Evolutionary conservation across 1,140 invertebrate genomes (phyloP).

Genomic region (Venturia canescens): DNA sequence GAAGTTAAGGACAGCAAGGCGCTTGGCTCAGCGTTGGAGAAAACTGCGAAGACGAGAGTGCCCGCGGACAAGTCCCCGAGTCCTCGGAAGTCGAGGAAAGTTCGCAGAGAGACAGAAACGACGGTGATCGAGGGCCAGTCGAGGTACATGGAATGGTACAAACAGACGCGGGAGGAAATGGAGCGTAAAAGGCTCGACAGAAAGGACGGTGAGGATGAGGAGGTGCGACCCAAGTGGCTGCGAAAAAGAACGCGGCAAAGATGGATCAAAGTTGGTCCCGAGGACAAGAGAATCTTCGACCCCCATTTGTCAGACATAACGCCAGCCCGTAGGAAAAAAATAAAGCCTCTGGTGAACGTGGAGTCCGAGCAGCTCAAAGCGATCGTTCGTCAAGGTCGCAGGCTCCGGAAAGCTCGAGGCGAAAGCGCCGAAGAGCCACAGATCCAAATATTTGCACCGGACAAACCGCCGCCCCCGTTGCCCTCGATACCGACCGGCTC

Average conservation of each 20-base stretch:
- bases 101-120: conserved; percentile 50
- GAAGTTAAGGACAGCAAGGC: background rate
- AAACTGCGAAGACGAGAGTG: background rate
- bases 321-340: conserved; percentile 59
- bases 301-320: conserved; percentile 58
- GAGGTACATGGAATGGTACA: conserved; percentile 79
- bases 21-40: background rate
- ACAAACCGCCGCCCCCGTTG: conserved; percentile 51
- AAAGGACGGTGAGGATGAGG: conserved; percentile 65
- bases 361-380: conserved; percentile 75
- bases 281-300: conserved; percentile 57
- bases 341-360: conserved; percentile 72
- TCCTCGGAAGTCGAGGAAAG: conserved; percentile 28
- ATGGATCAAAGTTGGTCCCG: conserved; percentile 45
- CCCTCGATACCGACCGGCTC: conserved; percentile 23
- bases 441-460: conserved; percentile 69
- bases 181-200: conserved; percentile 65
- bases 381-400: conserved; percentile 72
- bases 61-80: conserved; percentile 32
- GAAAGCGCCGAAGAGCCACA: conserved; percentile 63
- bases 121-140: conserved; percentile 65
- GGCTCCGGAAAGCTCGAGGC: conserved; percentile 67
- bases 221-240: conserved; percentile 65
- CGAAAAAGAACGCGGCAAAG: conserved; percentile 57
- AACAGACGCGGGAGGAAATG: conserved; percentile 69